Evolutionary conservation across 92 coral and sea anemone species (phyloP), one percentile per base, ranked within the genome.

Genomic region (Epizoanthus ramosus): DNA sequence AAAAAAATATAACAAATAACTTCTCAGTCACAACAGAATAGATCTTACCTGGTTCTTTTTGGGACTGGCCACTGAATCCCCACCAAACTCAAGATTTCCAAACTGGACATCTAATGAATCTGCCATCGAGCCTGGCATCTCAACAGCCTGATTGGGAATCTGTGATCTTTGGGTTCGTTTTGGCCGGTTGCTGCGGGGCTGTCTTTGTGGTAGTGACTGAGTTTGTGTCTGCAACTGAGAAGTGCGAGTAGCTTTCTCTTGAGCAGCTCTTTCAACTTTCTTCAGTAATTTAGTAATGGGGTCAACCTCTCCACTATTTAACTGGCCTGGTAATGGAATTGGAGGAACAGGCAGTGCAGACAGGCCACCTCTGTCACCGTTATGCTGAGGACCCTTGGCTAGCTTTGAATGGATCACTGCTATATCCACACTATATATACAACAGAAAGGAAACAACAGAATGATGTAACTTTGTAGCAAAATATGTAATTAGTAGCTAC

Each of bases 101-200:
- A 95, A 93, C 98, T 95, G 98, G 1, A 95, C 98, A 95, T 95
- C 98, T 47, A 95, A 87, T n/a, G 85, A 85, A 87, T 95, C 98
- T 80, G 79, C 79, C 95, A 93, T 95, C 35, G 95, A 84, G 10
- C 95, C 98, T 1, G 98, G 98, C 98, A 95, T 95, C 83, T 95
- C 98, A 4, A 95, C 98, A 52, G 98, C 93, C 81, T 95, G 95
- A 54, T 86, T 75, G 23, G 98, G 98, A 75, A 95, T 93, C 95
- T 95, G 89, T 22, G 94, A 90, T 74, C 88, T 93, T 63, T 84
- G 94, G 41, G 95, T 71, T 61, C 86, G 92, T 87, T 92, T 93
- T 43, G 89, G 60, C 66, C 92, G 85, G 80, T 83, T 86, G 19
- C 83, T 72, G 7, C 92, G 89, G 6, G 88, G 90, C 47, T 93